Conservation (phyloP, 2,888 invertebrate genomes). For the Ichneumoninae sp. region DNA sequence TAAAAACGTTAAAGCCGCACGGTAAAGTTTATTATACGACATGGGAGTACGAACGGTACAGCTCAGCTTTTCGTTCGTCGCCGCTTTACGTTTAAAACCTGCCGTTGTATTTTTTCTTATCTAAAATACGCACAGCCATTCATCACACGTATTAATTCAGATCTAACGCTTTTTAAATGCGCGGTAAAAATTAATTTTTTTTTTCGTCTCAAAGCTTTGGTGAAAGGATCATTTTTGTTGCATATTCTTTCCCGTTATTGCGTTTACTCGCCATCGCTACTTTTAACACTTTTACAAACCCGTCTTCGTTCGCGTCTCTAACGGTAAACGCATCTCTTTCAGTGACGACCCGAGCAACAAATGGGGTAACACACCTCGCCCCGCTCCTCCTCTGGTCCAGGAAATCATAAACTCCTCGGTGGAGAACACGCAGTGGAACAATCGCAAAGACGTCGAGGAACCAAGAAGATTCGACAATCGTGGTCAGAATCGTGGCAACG, state of each 20-base stretch:
- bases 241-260: background rate
- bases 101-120: slow-evolving; percentile 12
- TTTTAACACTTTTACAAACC: slow-evolving; percentile 1
- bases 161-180: slow-evolving; percentile 13
- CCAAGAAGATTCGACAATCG: slow-evolving; percentile 72
- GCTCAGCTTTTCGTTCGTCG: slow-evolving; percentile 58
- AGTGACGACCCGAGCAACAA: slow-evolving; percentile 66
- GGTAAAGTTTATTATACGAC: slow-evolving; percentile 72
- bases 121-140: slow-evolving; percentile 58
- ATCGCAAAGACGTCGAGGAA: slow-evolving; percentile 77
- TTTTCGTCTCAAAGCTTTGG: slow-evolving; percentile 35
- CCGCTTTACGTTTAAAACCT: slow-evolving; percentile 37
- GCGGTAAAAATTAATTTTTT: background rate
- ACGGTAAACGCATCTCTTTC: slow-evolving; percentile 35
- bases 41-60: slow-evolving; percentile 30
- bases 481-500: slow-evolving; percentile 59
- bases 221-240: slow-evolving; percentile 62
- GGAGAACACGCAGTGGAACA: slow-evolving; percentile 67
- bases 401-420: slow-evolving; percentile 32
- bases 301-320: background rate
- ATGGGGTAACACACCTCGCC: slow-evolving; percentile 61
- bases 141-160: slow-evolving; percentile 21
- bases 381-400: slow-evolving; percentile 28
- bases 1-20: slow-evolving; percentile 72
- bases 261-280: slow-evolving; percentile 8